Conservation (phyloP, 1,140 invertebrate genomes). For the Formica selysi region DNA sequence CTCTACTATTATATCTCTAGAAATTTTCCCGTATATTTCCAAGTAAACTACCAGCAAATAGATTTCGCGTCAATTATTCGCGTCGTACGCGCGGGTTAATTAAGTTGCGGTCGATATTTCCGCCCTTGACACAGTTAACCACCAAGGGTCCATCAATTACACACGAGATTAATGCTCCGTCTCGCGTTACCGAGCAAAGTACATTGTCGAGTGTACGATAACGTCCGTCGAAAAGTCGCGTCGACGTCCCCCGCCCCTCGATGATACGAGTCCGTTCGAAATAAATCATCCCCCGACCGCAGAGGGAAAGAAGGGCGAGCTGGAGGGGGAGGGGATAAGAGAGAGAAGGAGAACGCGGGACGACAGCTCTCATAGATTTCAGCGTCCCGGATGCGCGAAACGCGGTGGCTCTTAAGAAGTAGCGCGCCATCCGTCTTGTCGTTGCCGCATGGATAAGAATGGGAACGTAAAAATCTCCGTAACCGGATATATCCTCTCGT, state of each 20-base stretch:
- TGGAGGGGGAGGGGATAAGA: background rate
- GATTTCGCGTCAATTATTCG: background rate
- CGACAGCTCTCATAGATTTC: slow-evolving; percentile 52
- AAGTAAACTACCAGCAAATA: background rate
- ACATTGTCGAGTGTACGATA: slow-evolving; percentile 56
- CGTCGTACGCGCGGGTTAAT: slow-evolving; percentile 17
- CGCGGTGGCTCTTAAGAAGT: slow-evolving; percentile 64
- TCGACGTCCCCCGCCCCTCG: slow-evolving; percentile 21
- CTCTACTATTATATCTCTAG: background rate
- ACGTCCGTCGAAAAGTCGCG: slow-evolving; percentile 57
- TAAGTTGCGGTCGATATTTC: slow-evolving; percentile 32
- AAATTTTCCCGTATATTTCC: background rate
- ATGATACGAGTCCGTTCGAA: slow-evolving; percentile 59
- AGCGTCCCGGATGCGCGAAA: slow-evolving; percentile 41
- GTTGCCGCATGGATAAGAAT: slow-evolving; percentile 64
- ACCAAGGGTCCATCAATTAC: slow-evolving; percentile 35
- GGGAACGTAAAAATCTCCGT: slow-evolving; percentile 60
- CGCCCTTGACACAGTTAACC: slow-evolving; percentile 33
- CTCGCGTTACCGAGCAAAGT: background rate
- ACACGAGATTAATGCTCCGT: slow-evolving; percentile 55
- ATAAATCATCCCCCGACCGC: slow-evolving; percentile 47
- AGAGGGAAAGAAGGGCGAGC: background rate
- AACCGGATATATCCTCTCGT: slow-evolving; percentile 50
- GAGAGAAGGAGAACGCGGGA: background rate
- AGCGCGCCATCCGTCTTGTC: slow-evolving; percentile 67